Evolutionary conservation across 2,888 invertebrate species (phyloP).

Genomic region (Erebia ligea): DNA sequence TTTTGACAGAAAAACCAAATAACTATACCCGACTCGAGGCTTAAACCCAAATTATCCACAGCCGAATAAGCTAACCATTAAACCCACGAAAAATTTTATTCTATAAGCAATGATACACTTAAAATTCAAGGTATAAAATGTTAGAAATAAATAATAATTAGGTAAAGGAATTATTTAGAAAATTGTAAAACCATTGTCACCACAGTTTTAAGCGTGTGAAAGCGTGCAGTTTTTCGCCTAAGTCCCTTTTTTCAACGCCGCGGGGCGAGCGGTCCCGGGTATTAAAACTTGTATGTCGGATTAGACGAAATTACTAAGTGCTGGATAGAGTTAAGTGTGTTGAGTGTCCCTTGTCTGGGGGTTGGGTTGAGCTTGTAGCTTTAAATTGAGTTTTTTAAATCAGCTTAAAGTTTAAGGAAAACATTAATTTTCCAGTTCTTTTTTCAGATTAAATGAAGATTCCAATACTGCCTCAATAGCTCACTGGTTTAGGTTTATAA

Average conservation of each 20-base stretch:
- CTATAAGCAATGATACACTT: no score
- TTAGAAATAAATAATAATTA: no score
- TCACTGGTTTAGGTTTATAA: no score
- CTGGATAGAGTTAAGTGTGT: conserved; percentile 66
- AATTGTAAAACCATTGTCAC: background rate
- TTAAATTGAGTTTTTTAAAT: conserved; percentile 24
- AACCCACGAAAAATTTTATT: no score
- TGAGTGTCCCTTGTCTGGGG: conserved; percentile 36
- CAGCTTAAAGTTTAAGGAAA: background rate
- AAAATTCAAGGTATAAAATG: no score
- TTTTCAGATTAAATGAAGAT: background rate
- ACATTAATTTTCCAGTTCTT: background rate
- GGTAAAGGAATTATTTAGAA: no score
- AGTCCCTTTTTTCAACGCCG: conserved; percentile 76
- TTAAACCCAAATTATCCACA: no score
- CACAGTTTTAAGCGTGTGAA: conserved; percentile 66
- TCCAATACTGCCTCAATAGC: no score
- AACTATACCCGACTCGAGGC: no score
- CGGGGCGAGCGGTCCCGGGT: conserved; percentile 66
- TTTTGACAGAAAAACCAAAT: no score
- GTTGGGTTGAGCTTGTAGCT: conserved; percentile 8
- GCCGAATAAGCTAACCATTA: no score
- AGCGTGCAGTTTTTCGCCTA: conserved; percentile 72
- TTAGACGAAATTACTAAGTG: conserved; percentile 81
- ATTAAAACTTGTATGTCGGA: conserved; percentile 81